phyloP scores from a whole-genome alignment of 2,888 invertebrate species.

The Lottia gigantea region DNA sequence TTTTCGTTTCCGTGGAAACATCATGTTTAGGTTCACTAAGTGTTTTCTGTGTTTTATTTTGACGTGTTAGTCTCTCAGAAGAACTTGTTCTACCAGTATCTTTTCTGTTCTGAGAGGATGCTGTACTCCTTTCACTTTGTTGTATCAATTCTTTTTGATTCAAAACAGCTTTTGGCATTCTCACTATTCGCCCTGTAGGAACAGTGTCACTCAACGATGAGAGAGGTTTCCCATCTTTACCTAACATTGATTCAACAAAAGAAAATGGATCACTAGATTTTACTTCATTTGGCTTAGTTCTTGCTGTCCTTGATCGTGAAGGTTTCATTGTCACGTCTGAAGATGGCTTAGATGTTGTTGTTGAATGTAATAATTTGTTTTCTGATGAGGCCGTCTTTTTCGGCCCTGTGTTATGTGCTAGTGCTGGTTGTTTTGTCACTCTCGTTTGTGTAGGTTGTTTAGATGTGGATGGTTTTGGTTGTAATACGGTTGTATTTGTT shows the following conservation, averaged over 20 bases:
- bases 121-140: background rate
- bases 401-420: too few relatives aligned
- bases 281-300: background rate
- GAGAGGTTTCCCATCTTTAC: background rate
- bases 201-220: background rate
- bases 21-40: background rate
- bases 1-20: background rate
- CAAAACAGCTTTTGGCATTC: background rate
- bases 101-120: background rate
- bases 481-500: background rate
- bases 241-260: constrained; percentile 18
- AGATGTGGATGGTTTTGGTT: background rate
- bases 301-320: background rate
- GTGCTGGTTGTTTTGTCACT: background rate
- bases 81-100: background rate
- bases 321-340: background rate
- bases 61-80: background rate
- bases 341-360: too few relatives aligned
- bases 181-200: background rate
- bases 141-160: background rate
- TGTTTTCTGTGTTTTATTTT: background rate
- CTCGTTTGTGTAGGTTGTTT: background rate
- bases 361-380: too few relatives aligned
- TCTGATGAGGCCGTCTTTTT: too few relatives aligned
- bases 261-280: constrained; percentile 18